Conservation (phyloP, 2,797 vertebrate genomes). For the Pogoniulus pusillus region DNA sequence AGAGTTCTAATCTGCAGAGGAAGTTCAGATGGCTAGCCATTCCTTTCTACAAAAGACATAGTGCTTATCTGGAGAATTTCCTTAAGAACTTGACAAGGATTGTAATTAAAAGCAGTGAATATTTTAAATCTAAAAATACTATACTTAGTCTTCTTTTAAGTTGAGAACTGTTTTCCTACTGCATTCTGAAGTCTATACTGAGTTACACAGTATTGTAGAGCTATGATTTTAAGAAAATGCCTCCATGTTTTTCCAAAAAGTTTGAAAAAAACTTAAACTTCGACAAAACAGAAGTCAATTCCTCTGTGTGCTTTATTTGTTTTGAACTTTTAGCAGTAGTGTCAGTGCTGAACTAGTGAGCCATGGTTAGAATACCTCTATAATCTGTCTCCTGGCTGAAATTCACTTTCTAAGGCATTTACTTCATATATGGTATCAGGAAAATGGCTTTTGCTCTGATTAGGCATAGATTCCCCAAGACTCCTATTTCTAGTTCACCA, state of each 20-base stretch:
- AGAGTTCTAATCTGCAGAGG: background rate
- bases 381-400: background rate
- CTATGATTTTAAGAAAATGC: background rate
- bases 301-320: background rate
- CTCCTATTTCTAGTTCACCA: background rate
- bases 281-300: background rate
- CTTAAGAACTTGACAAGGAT: conserved; percentile 1
- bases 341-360: background rate
- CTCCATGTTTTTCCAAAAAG: background rate
- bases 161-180: background rate
- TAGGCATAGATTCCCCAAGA: background rate
- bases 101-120: conserved; percentile 1
- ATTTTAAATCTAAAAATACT: background rate
- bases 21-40: background rate
- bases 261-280: background rate
- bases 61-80: conserved; percentile 18
- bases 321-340: background rate
- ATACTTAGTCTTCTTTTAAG: background rate
- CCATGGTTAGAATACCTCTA: background rate
- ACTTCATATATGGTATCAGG: background rate
- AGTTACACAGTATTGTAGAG: background rate
- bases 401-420: background rate
- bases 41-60: background rate
- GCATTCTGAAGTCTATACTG: background rate
- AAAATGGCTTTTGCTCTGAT: background rate